Conservation (phyloP, 2,888 invertebrate species). For the Drosophila recens region DNA sequence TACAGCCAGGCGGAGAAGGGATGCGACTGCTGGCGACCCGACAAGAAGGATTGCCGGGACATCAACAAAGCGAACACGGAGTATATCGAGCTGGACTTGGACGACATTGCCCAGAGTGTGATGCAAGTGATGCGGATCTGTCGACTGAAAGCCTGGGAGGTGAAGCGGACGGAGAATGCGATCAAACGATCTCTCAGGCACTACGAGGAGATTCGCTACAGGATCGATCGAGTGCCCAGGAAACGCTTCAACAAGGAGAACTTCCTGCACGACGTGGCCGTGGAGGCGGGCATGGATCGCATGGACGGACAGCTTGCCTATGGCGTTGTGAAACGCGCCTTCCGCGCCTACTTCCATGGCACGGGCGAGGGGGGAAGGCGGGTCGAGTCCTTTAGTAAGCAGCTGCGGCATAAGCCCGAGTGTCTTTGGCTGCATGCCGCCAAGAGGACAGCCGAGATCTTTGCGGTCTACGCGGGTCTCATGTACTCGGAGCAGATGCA, state of each 20-base stretch:
- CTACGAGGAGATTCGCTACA: slow-evolving; percentile 70
- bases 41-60: slow-evolving; percentile 14
- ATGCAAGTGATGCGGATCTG: slow-evolving; percentile 76
- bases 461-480: slow-evolving; percentile 69
- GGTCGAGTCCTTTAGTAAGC: slow-evolving; percentile 31
- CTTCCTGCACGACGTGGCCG: slow-evolving; percentile 74
- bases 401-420: slow-evolving; percentile 64
- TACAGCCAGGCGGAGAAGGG: neutral
- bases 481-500: slow-evolving; percentile 67
- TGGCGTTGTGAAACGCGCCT: slow-evolving; percentile 78
- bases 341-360: slow-evolving; percentile 81
- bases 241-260: slow-evolving; percentile 75
- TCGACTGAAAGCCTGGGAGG: slow-evolving; percentile 68
- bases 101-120: slow-evolving; percentile 57
- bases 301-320: slow-evolving; percentile 80
- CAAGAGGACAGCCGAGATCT: slow-evolving; percentile 71
- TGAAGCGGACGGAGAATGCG: slow-evolving; percentile 50
- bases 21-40: slow-evolving; percentile 44
- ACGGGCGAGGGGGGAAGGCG: slow-evolving; percentile 62
- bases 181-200: slow-evolving; percentile 72
- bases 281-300: slow-evolving; percentile 73
- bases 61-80: neutral
- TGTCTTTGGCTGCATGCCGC: slow-evolving; percentile 81
- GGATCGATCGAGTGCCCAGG: slow-evolving; percentile 62
- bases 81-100: slow-evolving; percentile 43